Evolutionary conservation across 2,888 invertebrate species (phyloP).

Genomic region (Eristalinus sepulchralis): DNA sequence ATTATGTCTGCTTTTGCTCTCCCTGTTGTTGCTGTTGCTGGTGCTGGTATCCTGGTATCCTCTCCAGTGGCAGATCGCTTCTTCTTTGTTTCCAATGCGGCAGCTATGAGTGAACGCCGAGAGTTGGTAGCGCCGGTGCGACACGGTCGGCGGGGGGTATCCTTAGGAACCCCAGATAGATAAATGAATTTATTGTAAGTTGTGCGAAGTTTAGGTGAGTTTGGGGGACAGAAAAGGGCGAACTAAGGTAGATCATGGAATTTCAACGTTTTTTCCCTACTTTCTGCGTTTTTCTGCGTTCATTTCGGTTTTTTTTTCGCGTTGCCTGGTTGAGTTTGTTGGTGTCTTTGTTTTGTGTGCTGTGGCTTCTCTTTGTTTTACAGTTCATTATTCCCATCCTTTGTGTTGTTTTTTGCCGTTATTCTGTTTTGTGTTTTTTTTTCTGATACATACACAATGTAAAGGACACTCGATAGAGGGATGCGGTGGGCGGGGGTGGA

Average conservation of each 20-base stretch:
- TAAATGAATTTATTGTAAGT: constrained; percentile 71
- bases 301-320: constrained; percentile 6
- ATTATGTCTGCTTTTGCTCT: constrained; percentile 56
- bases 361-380: constrained; percentile 66
- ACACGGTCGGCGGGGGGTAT: constrained; percentile 17
- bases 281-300: neutral
- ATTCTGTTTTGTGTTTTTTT: neutral
- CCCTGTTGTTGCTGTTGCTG: constrained; percentile 12
- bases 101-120: constrained; percentile 1
- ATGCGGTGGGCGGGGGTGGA: neutral
- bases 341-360: constrained; percentile 21
- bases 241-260: constrained; percentile 62
- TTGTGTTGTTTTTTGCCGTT: constrained; percentile 35
- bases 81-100: constrained; percentile 52
- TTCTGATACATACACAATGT: constrained; percentile 9
- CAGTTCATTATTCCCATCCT: constrained; percentile 66
- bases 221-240: constrained; percentile 51
- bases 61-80: constrained; percentile 56
- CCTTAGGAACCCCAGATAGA: constrained; percentile 56
- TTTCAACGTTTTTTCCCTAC: constrained; percentile 5
- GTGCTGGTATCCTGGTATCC: constrained; percentile 43
- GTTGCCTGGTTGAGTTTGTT: neutral
- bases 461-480: constrained; percentile 57
- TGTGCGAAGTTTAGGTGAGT: constrained; percentile 63
- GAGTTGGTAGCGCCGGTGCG: neutral